These are phyloP conservation scores for Spinus pinus DNA, from an alignment of 2,797 vertebrate species.

Conservation along the genomic window DNA sequence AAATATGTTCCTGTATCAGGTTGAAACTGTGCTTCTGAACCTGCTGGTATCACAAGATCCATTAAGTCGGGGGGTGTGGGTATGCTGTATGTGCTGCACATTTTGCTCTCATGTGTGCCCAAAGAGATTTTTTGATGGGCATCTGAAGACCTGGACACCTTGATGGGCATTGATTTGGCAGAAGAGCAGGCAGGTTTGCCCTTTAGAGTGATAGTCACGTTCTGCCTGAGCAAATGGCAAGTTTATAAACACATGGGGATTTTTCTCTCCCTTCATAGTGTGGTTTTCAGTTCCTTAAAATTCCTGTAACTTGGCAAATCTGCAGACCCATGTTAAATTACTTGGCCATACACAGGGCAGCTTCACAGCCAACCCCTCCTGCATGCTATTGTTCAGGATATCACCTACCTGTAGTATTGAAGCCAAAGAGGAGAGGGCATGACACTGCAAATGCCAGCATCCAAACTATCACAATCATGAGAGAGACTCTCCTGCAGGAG, in stretches of 20 bases:
- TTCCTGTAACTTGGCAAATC: background rate
- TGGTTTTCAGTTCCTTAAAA: background rate
- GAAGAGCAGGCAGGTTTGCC: background rate
- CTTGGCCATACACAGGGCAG: background rate
- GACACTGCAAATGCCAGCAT: constrained; percentile 90
- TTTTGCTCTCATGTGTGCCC: background rate
- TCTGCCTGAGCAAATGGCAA: background rate
- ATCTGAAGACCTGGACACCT: background rate
- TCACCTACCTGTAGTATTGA: constrained; percentile 92
- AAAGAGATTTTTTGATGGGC: background rate
- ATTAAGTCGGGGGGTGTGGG: background rate
- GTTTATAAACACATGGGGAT: background rate
- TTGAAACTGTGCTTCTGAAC: background rate
- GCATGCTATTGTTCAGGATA: rapidly evolving
- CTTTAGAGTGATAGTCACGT: background rate
- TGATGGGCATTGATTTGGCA: background rate
- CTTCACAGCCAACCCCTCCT: background rate
- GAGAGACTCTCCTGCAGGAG: constrained; percentile 87
- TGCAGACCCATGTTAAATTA: background rate
- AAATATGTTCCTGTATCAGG: background rate
- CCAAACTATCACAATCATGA: constrained; percentile 91
- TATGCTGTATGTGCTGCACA: background rate
- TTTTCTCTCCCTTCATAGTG: background rate
- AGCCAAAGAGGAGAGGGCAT: constrained; percentile 91
- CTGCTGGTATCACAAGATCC: background rate